A percentile compares a stretch with the other conserved stretches of the same genome.
phyloP scores from a whole-genome alignment of 30 jellyfish, hydroid and myxozoan species.

The Aurelia aurita region DNA sequence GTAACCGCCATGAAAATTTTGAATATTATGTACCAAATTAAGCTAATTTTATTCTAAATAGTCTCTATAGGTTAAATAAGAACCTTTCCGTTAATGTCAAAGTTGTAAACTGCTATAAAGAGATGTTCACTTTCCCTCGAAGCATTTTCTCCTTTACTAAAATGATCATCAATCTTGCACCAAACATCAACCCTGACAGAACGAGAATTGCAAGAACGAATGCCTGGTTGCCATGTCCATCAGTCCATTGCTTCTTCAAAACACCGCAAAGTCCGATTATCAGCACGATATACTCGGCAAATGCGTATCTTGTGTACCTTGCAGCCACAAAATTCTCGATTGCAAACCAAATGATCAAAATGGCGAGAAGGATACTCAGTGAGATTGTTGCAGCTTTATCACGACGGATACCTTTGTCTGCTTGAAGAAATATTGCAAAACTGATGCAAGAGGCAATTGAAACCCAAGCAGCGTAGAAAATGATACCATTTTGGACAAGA shows the following conservation, averaged over 20 bases:
- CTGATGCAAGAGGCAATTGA: conserved; percentile 62
- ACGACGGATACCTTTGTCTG: background rate
- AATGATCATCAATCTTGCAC: conserved; percentile 11
- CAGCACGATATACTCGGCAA: conserved; percentile 42
- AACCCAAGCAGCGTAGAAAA: conserved; percentile 61
- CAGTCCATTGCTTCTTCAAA: conserved; percentile 55
- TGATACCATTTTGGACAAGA: conserved; percentile 50
- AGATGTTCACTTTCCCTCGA: too few species aligned
- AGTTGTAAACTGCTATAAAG: too few species aligned
- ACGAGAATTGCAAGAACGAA: conserved; percentile 40
- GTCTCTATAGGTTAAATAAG: too few species aligned
- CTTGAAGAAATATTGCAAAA: conserved; percentile 45
- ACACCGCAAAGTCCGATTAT: conserved; percentile 39
- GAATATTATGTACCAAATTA: too few species aligned
- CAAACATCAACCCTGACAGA: conserved; percentile 33
- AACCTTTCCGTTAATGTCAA: too few species aligned
- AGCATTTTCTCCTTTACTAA: background rate
- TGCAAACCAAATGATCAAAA: conserved; percentile 59
- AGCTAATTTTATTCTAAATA: too few species aligned
- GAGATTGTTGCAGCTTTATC: conserved; percentile 45
- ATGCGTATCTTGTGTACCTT: conserved; percentile 21
- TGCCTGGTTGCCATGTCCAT: conserved; percentile 62
- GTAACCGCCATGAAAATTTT: too few species aligned
- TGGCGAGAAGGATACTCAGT: conserved; percentile 33
- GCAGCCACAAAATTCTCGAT: conserved; percentile 33